These are phyloP conservation scores for Hylyphantes graminicola DNA, from an alignment of 1,140 invertebrate genomes.

Conservation along the genomic window DNA sequence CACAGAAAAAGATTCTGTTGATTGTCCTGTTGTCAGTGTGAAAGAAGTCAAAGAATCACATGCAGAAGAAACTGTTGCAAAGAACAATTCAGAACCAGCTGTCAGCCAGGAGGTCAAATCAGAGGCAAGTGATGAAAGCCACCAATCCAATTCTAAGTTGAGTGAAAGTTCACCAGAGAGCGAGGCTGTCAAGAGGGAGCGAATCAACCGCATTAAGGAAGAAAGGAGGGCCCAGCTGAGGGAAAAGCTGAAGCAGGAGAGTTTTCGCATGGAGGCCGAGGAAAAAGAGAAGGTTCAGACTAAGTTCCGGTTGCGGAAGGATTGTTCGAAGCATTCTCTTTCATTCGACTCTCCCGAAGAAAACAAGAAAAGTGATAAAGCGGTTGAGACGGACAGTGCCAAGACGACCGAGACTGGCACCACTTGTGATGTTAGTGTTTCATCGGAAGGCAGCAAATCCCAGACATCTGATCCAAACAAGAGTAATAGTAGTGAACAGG, in stretches of 20 bases:
- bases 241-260: conserved; percentile 87
- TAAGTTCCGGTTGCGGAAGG: conserved; percentile 49
- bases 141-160: conserved; percentile 13
- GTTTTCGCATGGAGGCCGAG: conserved; percentile 76
- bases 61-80: neutral
- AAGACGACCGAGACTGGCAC: conserved; percentile 39
- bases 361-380: conserved; percentile 43
- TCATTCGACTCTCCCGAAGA: conserved; percentile 2
- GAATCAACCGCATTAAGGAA: conserved; percentile 92
- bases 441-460: conserved; percentile 10
- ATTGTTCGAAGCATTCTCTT: conserved; percentile 2
- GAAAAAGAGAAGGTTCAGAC: conserved; percentile 63
- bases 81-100: neutral
- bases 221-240: conserved; percentile 85
- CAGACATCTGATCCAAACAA: neutral
- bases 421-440: conserved; percentile 29
- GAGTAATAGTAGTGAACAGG: neutral
- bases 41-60: neutral
- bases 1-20: neutral
- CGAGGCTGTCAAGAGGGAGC: conserved; percentile 71
- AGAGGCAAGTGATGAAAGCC: neutral
- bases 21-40: neutral
- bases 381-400: conserved; percentile 51
- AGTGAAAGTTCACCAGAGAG: conserved; percentile 27
- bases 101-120: neutral